Percentiles rank a stretch among this genome's conserved stretches.
phyloP scores from a whole-genome alignment of 2,888 invertebrate species.

The Acanthosoma haemorrhoidale region DNA sequence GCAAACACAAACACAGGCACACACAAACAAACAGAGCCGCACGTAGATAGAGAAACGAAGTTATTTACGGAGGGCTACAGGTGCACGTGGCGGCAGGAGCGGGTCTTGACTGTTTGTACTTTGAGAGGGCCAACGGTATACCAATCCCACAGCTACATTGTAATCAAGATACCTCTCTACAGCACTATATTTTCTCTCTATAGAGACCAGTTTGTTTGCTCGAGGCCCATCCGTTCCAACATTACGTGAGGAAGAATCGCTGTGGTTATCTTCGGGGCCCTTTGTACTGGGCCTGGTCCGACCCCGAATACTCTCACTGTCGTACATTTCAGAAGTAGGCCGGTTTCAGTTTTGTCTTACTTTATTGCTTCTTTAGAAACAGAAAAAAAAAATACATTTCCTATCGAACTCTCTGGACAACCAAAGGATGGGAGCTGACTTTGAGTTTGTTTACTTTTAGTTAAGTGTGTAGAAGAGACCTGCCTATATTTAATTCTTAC shows the following conservation, averaged over 20 bases:
- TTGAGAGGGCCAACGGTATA: neutral
- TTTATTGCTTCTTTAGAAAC: no score
- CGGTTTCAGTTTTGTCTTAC: no score
- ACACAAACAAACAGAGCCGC: neutral
- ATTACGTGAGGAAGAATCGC: neutral
- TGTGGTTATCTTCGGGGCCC: neutral
- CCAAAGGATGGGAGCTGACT: no score
- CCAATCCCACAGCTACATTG: neutral
- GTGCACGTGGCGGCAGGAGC: neutral
- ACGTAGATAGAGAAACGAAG: neutral
- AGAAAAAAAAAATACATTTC: no score
- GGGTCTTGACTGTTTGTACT: neutral
- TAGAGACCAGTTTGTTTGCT: constrained; percentile 1
- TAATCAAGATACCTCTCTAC: constrained; percentile 14
- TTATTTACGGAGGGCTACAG: neutral
- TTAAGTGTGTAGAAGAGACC: no score
- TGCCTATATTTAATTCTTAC: no score
- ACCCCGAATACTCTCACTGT: neutral
- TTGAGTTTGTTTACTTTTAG: no score
- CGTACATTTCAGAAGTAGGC: neutral
- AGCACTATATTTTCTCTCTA: constrained; percentile 1
- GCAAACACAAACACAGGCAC: neutral
- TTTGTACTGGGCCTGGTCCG: neutral
- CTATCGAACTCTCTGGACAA: no score
- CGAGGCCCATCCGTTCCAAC: neutral